These are phyloP conservation scores for Nomada flava DNA, from an alignment of 2,888 invertebrate genomes.

Conservation along the genomic window DNA sequence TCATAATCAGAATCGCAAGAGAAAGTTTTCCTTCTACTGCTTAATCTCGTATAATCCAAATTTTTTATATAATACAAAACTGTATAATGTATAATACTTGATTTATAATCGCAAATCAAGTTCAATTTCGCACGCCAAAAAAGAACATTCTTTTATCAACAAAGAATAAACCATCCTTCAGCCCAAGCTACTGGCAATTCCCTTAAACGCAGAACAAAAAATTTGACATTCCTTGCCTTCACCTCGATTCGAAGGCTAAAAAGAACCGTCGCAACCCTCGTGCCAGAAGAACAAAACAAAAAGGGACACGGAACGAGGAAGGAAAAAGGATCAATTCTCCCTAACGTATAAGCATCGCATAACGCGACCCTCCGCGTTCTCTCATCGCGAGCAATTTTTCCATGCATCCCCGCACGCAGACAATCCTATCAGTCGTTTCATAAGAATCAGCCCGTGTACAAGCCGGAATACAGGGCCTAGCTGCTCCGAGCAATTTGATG, in stretches of 20 bases:
- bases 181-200: too few species aligned
- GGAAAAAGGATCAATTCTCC: neutral
- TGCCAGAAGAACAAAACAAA: neutral
- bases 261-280: neutral
- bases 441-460: slow-evolving; percentile 25
- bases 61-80: too few species aligned
- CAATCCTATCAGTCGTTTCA: slow-evolving; percentile 32
- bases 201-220: too few species aligned
- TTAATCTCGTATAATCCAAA: too few species aligned
- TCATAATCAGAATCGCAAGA: too few species aligned
- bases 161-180: too few species aligned
- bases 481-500: slow-evolving; percentile 62
- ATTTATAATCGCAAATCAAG: too few species aligned
- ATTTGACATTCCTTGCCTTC: too few species aligned
- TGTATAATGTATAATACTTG: too few species aligned
- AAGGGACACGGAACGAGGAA: neutral
- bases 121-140: too few species aligned
- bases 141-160: too few species aligned
- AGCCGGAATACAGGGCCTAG: neutral
- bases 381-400: slow-evolving; percentile 6
- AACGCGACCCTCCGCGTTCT: neutral
- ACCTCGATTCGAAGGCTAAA: neutral
- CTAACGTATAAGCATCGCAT: neutral
- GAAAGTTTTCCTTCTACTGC: too few species aligned
- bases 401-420: slow-evolving; percentile 18